Percentiles rank a stretch among this genome's conserved stretches.
Conservation (phyloP, 2,888 invertebrate genomes). For the Polylopha cassiicola region DNA sequence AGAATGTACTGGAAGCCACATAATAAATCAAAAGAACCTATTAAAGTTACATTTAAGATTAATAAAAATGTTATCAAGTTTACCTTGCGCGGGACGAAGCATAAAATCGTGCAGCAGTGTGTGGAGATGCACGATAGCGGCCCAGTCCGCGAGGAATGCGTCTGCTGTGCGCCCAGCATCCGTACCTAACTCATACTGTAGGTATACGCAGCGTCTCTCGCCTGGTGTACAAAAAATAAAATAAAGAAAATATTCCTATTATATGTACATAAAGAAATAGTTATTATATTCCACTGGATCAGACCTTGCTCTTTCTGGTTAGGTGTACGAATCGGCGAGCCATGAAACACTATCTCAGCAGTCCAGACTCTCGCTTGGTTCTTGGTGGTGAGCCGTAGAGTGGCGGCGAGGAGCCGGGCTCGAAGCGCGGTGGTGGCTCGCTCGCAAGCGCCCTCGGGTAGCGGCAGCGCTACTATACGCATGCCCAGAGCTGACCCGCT, state of each 20-base stretch:
- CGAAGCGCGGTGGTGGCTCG: conserved; percentile 84
- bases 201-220: conserved; percentile 90
- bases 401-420: conserved; percentile 88
- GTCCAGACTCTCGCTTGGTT: conserved; percentile 90
- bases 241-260: not conserved
- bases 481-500: conserved; percentile 91
- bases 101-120: conserved; percentile 89
- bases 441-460: conserved; percentile 70
- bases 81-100: conserved; percentile 85
- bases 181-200: conserved; percentile 93
- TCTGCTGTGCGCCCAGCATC: conserved; percentile 92
- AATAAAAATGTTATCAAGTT: conserved; percentile 24
- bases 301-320: conserved; percentile 89
- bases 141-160: conserved; percentile 93
- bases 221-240: conserved; percentile 64
- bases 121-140: conserved; percentile 93
- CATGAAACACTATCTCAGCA: conserved; percentile 91
- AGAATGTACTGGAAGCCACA: no score
- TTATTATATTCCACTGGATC: not conserved
- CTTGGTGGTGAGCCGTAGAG: conserved; percentile 87
- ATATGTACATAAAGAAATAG: no score
- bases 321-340: conserved; percentile 86
- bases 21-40: conserved; percentile 16
- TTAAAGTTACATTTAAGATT: not conserved
- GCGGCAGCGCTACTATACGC: conserved; percentile 86